Base-by-base conservation (phyloP, 2,888 invertebrate species). In the Cinara cedri region DNA sequence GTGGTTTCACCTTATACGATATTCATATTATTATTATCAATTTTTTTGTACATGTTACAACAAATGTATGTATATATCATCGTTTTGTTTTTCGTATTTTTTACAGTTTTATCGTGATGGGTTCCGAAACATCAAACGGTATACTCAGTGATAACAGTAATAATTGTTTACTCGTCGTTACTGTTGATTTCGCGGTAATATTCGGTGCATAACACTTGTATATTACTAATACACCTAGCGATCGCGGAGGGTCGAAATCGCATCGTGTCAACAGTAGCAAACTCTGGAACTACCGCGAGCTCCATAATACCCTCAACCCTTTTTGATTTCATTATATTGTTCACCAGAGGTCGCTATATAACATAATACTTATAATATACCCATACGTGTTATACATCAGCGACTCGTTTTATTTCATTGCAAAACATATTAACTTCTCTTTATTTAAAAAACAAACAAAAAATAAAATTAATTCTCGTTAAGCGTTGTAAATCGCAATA, bases 141-240 rank as follows among this genome's bases (percentile, higher is more conserved):
- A n/a, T n/a, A 34, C 34, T 34, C 34, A 6, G 34, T 34, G n/a
- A n/a, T 34, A 34, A 34, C 34, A 6, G 3, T 34, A 6, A 34
- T n/a, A n/a, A n/a, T n/a, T n/a, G n/a, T 34, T 34, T 34, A 6
- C 34, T 54, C 1, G 19, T 19, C 54, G 54, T 19, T 8, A n/a
- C n/a, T n/a, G 3, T 54, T 19, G 0, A 10, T 54, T 19, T 8
- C n/a, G 54, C 19, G 54, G 8, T 14, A 65, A 54, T 42, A 44
- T 76, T 76, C 76, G 19, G 19, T 57, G 3, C 26, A 8, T 75
- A 66, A 54, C 34, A 14, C 19, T 1, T 14, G 44, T 16, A 51
- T n/a, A 24, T 19, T 16, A n/a, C 9, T 1, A 1, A 14, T 57
- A 74, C 74, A 54, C 6, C 76, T 76, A 76, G 76, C 76, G 76